phyloP scores from a whole-genome alignment of 64 coral and sea anemone genomes.

The Stylophora pistillata region DNA sequence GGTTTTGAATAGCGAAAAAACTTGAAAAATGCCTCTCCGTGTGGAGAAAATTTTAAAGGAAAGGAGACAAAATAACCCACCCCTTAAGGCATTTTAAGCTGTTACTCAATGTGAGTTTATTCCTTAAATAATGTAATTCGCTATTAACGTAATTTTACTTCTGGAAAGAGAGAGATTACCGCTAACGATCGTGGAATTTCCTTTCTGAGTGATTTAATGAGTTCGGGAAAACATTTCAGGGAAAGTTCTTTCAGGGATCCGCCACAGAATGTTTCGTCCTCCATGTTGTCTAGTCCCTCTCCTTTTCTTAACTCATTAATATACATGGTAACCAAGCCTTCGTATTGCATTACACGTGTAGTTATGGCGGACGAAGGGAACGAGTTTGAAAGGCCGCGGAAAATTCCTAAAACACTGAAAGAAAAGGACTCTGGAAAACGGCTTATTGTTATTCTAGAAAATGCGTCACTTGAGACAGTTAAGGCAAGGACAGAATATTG shows the following conservation, averaged over 20 bases:
- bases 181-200: not conserved
- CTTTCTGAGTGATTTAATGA: not conserved
- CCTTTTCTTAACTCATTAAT: not conserved
- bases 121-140: too few relatives aligned
- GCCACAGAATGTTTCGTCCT: not conserved
- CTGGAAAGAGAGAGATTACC: not conserved
- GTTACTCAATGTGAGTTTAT: too few relatives aligned
- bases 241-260: not conserved
- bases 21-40: too few relatives aligned
- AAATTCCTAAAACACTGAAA: conserved; percentile 94
- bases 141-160: too few relatives aligned
- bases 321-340: conserved; percentile 13
- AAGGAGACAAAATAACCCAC: too few relatives aligned
- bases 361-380: conserved; percentile 60
- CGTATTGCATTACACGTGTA: not conserved
- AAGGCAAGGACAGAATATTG: conserved; percentile 58
- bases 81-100: too few relatives aligned
- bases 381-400: conserved; percentile 83
- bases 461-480: conserved; percentile 91
- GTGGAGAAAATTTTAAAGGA: too few relatives aligned
- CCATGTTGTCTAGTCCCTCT: not conserved
- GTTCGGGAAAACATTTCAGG: not conserved
- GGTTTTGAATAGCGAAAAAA: too few relatives aligned
- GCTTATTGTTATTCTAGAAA: conserved; percentile 92
- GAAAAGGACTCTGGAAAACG: conserved; percentile 97